A percentile compares a stretch with the other conserved stretches of the same genome.
Conservation (phyloP, 2,797 vertebrate genomes). For the Macrochelys suwanniensis region DNA sequence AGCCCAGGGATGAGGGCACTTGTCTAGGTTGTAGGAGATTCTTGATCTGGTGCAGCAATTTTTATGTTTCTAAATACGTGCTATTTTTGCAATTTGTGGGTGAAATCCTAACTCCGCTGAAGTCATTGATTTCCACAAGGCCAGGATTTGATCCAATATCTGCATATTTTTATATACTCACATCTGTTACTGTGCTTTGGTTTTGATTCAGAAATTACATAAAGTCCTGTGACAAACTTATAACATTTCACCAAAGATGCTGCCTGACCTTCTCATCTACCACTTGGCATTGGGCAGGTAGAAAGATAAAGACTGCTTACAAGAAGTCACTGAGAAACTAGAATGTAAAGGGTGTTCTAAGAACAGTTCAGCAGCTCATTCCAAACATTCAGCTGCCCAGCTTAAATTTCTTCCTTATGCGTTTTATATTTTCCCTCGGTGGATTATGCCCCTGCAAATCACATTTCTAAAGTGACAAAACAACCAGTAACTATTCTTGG, state of each 20-base stretch:
- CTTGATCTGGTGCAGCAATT: fast-evolving
- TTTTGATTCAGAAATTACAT: background rate
- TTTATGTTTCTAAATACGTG: fast-evolving
- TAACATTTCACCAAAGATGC: background rate
- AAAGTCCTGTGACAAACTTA: background rate
- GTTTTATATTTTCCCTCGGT: background rate
- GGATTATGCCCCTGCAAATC: background rate
- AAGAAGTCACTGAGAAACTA: slow-evolving; percentile 13
- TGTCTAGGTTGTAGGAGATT: background rate
- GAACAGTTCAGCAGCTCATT: background rate
- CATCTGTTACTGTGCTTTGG: background rate
- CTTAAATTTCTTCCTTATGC: background rate
- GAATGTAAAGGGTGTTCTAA: background rate
- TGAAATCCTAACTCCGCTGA: background rate
- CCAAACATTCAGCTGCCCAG: background rate
- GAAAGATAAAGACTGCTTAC: background rate
- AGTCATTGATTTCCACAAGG: fast-evolving
- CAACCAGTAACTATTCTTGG: background rate
- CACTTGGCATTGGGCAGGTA: background rate
- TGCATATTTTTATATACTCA: background rate
- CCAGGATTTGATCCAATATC: background rate
- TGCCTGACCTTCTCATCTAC: background rate
- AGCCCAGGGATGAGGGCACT: background rate
- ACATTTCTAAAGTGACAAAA: background rate
- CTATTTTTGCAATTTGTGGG: background rate